These are phyloP conservation scores for Nezara viridula DNA, from an alignment of 2,888 invertebrate genomes.

Conservation along the genomic window DNA sequence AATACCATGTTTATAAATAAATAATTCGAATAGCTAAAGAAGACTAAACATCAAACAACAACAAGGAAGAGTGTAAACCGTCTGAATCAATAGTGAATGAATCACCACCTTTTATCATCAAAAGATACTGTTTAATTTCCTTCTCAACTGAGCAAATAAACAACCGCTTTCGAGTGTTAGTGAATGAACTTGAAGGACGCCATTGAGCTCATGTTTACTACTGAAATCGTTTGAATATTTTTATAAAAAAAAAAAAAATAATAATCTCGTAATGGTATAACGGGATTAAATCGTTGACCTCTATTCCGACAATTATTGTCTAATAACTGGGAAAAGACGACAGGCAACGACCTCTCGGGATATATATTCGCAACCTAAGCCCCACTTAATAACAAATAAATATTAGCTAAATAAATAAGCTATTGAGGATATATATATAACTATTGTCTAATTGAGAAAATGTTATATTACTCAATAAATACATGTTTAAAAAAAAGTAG, in stretches of 20 bases:
- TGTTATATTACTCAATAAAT: too few relatives aligned
- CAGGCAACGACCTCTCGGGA: background rate
- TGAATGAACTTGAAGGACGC: conserved; percentile 1
- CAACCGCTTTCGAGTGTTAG: background rate
- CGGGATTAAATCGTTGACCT: background rate
- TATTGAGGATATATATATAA: too few relatives aligned
- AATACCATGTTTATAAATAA: background rate
- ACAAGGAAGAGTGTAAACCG: background rate
- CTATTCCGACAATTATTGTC: background rate
- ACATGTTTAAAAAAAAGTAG: too few relatives aligned
- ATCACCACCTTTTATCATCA: conserved; percentile 40
- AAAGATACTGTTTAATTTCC: conserved; percentile 14
- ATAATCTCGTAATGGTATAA: background rate
- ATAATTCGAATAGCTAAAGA: background rate
- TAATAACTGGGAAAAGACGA: background rate
- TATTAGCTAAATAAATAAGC: too few relatives aligned
- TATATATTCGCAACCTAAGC: too few relatives aligned
- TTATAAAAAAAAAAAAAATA: background rate
- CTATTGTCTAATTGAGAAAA: too few relatives aligned
- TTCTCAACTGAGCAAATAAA: background rate
- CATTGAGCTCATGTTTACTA: background rate
- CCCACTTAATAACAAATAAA: too few relatives aligned
- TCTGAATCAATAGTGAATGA: background rate
- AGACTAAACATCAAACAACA: background rate
- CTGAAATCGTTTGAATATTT: background rate